A percentile compares a stretch with the other conserved stretches of the same genome.
These are phyloP conservation scores for Pseudolycoriella hygida DNA, from an alignment of 2,888 invertebrate genomes.

Conservation along the genomic window DNA sequence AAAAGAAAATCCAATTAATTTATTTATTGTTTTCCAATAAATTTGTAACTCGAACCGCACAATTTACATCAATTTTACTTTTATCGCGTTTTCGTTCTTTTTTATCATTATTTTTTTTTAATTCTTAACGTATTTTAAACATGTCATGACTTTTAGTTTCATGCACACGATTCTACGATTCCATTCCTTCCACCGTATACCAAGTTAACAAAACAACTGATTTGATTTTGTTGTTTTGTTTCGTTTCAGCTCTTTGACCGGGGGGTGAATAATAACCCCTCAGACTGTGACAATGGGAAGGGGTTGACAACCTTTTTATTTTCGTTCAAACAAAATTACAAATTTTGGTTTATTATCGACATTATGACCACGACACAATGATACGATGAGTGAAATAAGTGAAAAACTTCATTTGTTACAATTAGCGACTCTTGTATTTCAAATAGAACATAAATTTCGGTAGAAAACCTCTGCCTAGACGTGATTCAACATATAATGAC, in stretches of 20 bases:
- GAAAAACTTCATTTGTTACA: too few relatives aligned
- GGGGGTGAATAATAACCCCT: slow-evolving; percentile 1
- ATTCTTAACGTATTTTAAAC: neutral
- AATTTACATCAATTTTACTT: too few relatives aligned
- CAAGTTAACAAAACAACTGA: neutral
- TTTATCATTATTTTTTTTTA: neutral
- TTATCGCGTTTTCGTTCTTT: neutral
- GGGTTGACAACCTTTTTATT: neutral
- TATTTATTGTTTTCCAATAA: too few relatives aligned
- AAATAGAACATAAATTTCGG: neutral
- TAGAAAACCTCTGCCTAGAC: neutral
- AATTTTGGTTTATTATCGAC: slow-evolving; percentile 7
- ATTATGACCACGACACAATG: too few relatives aligned
- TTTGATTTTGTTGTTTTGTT: slow-evolving; percentile 1
- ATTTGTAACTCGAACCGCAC: too few relatives aligned
- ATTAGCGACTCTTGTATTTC: too few relatives aligned
- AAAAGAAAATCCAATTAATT: too few relatives aligned
- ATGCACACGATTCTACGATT: neutral
- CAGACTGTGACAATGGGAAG: neutral
- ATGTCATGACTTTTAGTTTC: neutral
- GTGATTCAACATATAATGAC: neutral
- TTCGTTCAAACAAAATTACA: neutral
- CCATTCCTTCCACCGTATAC: neutral
- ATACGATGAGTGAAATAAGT: too few relatives aligned
- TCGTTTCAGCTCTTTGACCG: neutral